A percentile compares a stretch with the other conserved stretches of the same genome.
Evolutionary conservation across 2,113 vertebrate genomes (phyloP).

Genomic region (Ammodytes marinus): DNA sequence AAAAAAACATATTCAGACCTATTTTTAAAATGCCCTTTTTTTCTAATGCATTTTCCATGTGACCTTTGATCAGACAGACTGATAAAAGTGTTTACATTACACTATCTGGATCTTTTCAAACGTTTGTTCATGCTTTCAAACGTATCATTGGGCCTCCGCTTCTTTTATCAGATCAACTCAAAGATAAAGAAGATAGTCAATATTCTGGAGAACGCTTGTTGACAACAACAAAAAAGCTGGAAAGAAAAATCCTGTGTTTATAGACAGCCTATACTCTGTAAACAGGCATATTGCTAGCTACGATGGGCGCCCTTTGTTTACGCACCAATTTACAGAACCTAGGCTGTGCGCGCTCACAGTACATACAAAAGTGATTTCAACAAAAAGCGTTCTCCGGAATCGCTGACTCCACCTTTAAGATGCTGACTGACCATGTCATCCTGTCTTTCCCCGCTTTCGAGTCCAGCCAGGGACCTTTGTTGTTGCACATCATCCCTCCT

Average conservation of each 20-base stretch:
- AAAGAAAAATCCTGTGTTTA: too few relatives aligned
- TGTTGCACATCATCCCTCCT: background rate
- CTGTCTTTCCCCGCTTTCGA: background rate
- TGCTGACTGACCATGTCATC: background rate
- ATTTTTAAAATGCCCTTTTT: constrained; percentile 17
- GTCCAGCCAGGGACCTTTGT: background rate
- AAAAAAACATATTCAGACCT: constrained; percentile 22
- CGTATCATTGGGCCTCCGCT: background rate
- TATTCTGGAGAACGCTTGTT: too few relatives aligned
- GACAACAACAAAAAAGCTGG: too few relatives aligned
- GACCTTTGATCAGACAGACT: constrained; percentile 35
- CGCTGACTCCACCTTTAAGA: background rate
- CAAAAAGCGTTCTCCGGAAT: too few relatives aligned
- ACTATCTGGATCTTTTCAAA: background rate
- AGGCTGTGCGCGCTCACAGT: too few relatives aligned
- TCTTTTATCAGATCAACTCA: background rate
- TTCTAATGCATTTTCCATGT: background rate
- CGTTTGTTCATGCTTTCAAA: background rate
- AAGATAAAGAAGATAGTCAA: background rate
- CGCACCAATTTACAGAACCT: too few relatives aligned
- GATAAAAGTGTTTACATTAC: constrained; percentile 33
- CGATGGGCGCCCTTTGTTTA: too few relatives aligned
- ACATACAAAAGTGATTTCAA: too few relatives aligned
- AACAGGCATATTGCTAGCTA: too few relatives aligned
- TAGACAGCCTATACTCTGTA: too few relatives aligned